Percentiles rank a stretch among this genome's conserved stretches.
Conservation (phyloP, 2,113 vertebrate genomes). For the Prolemur simus region DNA sequence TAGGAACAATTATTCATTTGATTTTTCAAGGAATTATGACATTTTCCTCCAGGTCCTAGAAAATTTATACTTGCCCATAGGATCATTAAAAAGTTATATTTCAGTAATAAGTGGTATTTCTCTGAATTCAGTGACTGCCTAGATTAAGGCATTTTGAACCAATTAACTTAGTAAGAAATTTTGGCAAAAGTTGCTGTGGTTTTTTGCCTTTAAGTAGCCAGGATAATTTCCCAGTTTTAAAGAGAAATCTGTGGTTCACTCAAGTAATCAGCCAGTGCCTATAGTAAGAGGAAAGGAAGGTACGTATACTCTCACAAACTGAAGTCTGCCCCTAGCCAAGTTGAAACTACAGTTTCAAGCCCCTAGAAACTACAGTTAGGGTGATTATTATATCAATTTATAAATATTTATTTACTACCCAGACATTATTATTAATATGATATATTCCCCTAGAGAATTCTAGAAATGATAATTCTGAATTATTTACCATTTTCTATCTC, state of each 20-base stretch:
- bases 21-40: background rate
- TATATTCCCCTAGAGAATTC: constrained; percentile 21
- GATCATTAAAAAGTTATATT: background rate
- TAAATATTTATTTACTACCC: constrained; percentile 4
- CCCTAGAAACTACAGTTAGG: background rate
- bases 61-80: background rate
- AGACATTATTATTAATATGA: background rate
- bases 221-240: background rate
- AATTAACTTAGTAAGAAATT: constrained; percentile 17
- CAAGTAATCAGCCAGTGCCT: background rate
- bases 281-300: background rate
- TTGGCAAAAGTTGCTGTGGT: background rate
- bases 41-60: background rate
- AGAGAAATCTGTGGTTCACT: background rate
- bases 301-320: background rate
- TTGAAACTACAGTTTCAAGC: background rate
- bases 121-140: background rate
- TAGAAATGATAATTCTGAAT: constrained; percentile 22
- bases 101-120: background rate
- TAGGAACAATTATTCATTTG: constrained; percentile 1
- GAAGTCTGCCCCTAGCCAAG: background rate
- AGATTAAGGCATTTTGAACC: background rate
- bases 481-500: background rate
- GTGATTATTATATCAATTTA: background rate
- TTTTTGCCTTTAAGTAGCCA: background rate